A percentile compares a stretch with the other conserved stretches of the same genome.
Conservation (phyloP, 92 coral and sea anemone genomes). For the Epizoanthus scotinus region DNA sequence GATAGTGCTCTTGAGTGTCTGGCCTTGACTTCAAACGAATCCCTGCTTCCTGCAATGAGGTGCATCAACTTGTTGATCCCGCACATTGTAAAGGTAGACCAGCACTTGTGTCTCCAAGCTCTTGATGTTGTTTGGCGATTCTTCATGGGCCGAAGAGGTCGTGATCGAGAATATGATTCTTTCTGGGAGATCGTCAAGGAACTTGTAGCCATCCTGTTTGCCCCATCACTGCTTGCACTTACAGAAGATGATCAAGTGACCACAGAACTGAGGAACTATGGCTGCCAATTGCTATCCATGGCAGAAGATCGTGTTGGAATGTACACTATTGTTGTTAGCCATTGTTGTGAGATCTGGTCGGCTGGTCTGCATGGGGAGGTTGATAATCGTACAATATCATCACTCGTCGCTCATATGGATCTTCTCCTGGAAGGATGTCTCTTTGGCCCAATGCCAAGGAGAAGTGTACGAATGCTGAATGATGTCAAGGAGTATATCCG, state of each 20-base stretch:
- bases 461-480: slow-evolving; percentile 60
- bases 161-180: slow-evolving; percentile 56
- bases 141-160: slow-evolving; percentile 62
- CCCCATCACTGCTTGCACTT: slow-evolving; percentile 73
- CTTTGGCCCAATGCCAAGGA: slow-evolving; percentile 81
- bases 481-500: slow-evolving; percentile 76
- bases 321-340: slow-evolving; percentile 71
- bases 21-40: slow-evolving; percentile 64
- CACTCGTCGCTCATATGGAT: slow-evolving; percentile 52
- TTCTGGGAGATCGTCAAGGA: slow-evolving; percentile 80
- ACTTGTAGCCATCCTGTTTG: slow-evolving; percentile 65
- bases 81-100: slow-evolving; percentile 49
- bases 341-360: slow-evolving; percentile 77
- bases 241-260: slow-evolving; percentile 71
- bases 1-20: slow-evolving; percentile 75
- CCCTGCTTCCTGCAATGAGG: slow-evolving; percentile 64
- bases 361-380: slow-evolving; percentile 5
- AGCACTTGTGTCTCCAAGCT: slow-evolving; percentile 48
- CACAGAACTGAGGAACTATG: slow-evolving; percentile 51
- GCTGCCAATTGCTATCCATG: slow-evolving; percentile 60
- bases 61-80: slow-evolving; percentile 76
- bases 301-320: slow-evolving; percentile 87
- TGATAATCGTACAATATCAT: background rate
- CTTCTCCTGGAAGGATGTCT: slow-evolving; percentile 66
- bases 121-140: slow-evolving; percentile 81